A percentile compares a stretch with the other conserved stretches of the same genome.
Evolutionary conservation across 2,113 vertebrate species (phyloP).

Genomic region (Glareola pratincola): DNA sequence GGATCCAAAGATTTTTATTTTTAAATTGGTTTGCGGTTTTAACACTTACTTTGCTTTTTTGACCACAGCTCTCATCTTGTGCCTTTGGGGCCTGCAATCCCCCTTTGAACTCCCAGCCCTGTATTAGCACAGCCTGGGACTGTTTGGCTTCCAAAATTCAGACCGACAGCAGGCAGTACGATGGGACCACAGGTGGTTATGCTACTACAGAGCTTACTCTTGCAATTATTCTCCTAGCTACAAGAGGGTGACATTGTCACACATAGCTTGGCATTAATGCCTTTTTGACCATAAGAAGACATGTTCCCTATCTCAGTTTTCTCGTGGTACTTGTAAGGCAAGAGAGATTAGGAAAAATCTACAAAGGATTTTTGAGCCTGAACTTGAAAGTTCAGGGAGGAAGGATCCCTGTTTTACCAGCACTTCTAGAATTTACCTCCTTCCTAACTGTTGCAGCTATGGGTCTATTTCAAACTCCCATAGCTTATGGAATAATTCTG

Average conservation of each 20-base stretch:
- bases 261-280: background rate
- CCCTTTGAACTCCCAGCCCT: background rate
- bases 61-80: background rate
- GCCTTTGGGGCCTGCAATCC: background rate
- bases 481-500: background rate
- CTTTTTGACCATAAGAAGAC: background rate
- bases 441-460: background rate
- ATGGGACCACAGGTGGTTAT: background rate
- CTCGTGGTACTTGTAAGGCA: background rate
- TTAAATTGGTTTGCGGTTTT: background rate
- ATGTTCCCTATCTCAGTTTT: background rate
- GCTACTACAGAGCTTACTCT: background rate
- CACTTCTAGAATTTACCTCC: background rate
- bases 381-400: background rate
- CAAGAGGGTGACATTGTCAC: constrained; percentile 28
- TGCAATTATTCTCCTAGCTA: constrained; percentile 17
- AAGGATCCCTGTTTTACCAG: background rate
- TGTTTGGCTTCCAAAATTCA: background rate
- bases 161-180: background rate
- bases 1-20: background rate
- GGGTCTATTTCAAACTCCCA: constrained; percentile 20
- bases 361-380: background rate
- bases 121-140: background rate
- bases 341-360: background rate
- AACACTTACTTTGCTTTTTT: background rate